A percentile compares a stretch with the other conserved stretches of the same genome.
Evolutionary conservation across 2,888 invertebrate species (phyloP).

Genomic region (Erpobdella octoculata): DNA sequence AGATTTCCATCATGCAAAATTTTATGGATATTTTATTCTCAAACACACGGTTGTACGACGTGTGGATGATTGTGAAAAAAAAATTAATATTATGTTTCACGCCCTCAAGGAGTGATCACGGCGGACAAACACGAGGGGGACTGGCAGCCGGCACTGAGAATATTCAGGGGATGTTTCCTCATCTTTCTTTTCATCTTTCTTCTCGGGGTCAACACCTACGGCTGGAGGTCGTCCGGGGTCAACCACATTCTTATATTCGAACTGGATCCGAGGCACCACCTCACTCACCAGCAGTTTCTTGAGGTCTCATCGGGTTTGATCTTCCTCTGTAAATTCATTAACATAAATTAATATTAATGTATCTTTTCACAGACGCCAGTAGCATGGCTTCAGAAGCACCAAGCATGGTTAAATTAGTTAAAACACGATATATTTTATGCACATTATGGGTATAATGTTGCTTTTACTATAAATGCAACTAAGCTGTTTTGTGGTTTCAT

Average conservation of each 20-base stretch:
- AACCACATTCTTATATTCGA: conserved; percentile 97
- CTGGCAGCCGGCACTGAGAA: conserved; percentile 69
- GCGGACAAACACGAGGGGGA: conserved; percentile 40
- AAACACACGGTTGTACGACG: no score
- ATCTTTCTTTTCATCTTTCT: conserved; percentile 84
- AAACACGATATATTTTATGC: no score
- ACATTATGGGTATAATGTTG: no score
- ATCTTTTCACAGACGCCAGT: background rate
- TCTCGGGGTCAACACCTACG: conserved; percentile 90
- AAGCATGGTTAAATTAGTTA: no score
- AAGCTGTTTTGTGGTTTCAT: no score
- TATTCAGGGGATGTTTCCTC: conserved; percentile 87
- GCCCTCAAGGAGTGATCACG: conserved; percentile 20
- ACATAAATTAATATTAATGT: background rate
- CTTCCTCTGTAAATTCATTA: background rate
- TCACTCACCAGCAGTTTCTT: conserved; percentile 80
- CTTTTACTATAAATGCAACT: no score
- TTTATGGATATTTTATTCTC: no score
- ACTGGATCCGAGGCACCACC: conserved; percentile 84
- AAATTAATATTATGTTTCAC: background rate
- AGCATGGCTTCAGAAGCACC: no score
- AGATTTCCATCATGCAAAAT: no score
- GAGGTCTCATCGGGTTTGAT: no score
- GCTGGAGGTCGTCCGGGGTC: conserved; percentile 94
- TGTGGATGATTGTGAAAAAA: no score